Percentiles rank a stretch among this genome's conserved stretches.
Evolutionary conservation across 2,113 vertebrate species (phyloP).

Genomic region (Caranx ignobilis): DNA sequence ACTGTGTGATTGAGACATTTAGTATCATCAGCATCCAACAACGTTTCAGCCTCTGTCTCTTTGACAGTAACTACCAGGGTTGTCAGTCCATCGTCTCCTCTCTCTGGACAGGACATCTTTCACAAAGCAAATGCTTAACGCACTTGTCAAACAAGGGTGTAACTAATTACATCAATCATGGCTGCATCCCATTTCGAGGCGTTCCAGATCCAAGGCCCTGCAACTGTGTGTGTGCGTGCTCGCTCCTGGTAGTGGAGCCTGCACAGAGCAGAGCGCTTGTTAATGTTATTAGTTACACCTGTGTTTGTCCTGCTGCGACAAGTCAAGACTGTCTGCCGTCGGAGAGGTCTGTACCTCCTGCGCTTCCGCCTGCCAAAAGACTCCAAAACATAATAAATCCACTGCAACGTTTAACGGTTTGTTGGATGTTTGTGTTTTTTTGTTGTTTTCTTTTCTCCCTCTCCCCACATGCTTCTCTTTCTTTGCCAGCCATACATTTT

Average conservation of each 20-base stretch:
- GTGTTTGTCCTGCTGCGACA: conserved; percentile 19
- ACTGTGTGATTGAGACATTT: background rate
- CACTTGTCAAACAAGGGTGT: background rate
- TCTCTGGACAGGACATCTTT: background rate
- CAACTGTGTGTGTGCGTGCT: no score
- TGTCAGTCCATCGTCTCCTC: background rate
- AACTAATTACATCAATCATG: background rate
- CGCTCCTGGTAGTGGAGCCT: background rate
- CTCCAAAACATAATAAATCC: conserved; percentile 40
- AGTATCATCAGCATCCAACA: background rate
- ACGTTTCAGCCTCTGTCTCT: background rate
- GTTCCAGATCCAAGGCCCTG: background rate
- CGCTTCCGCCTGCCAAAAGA: conserved; percentile 30
- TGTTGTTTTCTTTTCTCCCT: no score
- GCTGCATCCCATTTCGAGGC: background rate
- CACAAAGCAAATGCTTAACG: background rate
- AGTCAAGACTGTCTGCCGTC: conserved; percentile 20
- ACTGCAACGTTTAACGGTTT: conserved; percentile 10
- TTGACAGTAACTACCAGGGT: background rate
- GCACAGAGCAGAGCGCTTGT: conserved; percentile 7
- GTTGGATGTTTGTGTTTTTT: background rate
- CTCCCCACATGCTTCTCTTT: background rate
- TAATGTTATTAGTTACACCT: conserved; percentile 32
- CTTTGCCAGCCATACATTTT: conserved; percentile 25
- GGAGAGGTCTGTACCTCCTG: conserved; percentile 11